Percentiles rank a stretch among this genome's conserved stretches.
phyloP scores from a whole-genome alignment of 1,140 invertebrate genomes.

The Hylaeus volcanicus region DNA sequence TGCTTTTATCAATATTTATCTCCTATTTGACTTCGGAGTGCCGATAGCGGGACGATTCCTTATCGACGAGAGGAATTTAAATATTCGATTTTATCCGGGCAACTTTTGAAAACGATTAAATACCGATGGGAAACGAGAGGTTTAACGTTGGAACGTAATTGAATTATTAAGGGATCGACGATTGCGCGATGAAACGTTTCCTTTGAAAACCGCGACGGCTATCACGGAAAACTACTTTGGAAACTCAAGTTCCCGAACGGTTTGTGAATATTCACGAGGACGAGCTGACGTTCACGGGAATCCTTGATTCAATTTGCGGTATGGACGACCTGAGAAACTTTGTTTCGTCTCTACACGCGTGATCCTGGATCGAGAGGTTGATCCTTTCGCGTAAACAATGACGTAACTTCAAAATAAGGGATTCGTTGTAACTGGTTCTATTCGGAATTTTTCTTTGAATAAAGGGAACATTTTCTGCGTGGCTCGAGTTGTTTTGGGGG shows the following conservation, averaged over 20 bases:
- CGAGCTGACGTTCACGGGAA: conserved; percentile 44
- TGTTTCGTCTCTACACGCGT: conserved; percentile 1
- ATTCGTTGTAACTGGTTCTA: background rate
- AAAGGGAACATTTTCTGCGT: too few species aligned
- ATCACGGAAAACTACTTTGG: background rate
- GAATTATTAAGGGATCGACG: background rate
- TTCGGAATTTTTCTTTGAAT: too few species aligned
- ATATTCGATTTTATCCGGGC: background rate
- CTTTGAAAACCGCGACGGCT: background rate
- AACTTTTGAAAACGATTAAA: background rate
- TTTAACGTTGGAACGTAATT: background rate
- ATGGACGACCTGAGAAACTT: conserved; percentile 27
- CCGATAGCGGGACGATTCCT: background rate
- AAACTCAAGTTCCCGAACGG: conserved; percentile 22
- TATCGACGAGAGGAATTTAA: background rate
- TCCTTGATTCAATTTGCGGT: conserved; percentile 53
- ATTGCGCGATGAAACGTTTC: background rate
- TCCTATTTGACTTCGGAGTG: background rate
- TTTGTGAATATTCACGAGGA: conserved; percentile 57
- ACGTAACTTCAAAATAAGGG: background rate
- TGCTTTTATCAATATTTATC: conserved; percentile 2
- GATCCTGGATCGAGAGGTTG: background rate
- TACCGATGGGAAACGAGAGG: background rate
- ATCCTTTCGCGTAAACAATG: background rate
- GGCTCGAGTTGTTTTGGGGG: too few species aligned